Evolutionary conservation across 2,797 vertebrate genomes (phyloP).

Genomic region (Gouania willdenowi): DNA sequence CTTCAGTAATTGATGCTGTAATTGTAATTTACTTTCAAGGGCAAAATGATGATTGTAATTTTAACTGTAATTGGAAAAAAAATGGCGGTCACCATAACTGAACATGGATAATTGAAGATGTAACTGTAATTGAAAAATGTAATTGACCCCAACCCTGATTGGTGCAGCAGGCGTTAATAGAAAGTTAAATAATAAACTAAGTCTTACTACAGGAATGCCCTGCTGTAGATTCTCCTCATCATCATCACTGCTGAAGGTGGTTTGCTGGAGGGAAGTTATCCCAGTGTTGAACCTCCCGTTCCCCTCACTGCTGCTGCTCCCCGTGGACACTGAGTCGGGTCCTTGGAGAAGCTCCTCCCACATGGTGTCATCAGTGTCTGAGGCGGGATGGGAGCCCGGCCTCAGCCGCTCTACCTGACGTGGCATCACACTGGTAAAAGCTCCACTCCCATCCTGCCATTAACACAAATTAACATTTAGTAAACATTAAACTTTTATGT

Average conservation of each 20-base stretch:
- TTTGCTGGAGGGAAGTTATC: conserved; percentile 47
- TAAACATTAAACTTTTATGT: no score
- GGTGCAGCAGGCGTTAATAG: no score
- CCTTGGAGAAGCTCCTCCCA: conserved; percentile 95
- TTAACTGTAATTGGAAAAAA: no score
- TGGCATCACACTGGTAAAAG: conserved; percentile 21
- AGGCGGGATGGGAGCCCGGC: conserved; percentile 83
- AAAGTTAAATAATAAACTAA: not conserved
- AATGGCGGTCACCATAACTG: no score
- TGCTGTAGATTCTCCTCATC: conserved; percentile 88
- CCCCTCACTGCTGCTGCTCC: conserved; percentile 86
- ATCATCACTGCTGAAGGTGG: conserved; percentile 75
- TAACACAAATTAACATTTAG: not conserved
- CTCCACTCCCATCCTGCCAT: conserved; percentile 44
- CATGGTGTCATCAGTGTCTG: conserved; percentile 92
- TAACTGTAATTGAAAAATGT: no score
- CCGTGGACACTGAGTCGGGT: conserved; percentile 85
- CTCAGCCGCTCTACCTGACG: conserved; percentile 65
- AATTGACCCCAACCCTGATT: no score
- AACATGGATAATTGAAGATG: no score
- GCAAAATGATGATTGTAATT: no score
- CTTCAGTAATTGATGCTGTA: no score
- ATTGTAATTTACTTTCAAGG: no score
- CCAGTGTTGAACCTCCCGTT: conserved; percentile 67
- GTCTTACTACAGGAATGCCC: conserved; percentile 65